Evolutionary conservation across 1,140 invertebrate genomes (phyloP).

Genomic region (Drosophila equinoxialis): DNA sequence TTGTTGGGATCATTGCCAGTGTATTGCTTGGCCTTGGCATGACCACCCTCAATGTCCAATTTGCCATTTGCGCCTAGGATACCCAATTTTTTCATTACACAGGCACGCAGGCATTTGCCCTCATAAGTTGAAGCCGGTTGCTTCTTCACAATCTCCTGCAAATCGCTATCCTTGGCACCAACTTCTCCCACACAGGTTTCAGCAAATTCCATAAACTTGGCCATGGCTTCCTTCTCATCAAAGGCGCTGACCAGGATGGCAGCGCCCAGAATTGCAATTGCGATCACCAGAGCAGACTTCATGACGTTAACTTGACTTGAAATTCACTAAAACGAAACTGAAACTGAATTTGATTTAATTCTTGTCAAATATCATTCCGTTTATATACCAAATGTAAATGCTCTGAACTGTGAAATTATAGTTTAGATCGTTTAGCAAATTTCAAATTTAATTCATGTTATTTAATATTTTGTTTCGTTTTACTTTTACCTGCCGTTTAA

Average conservation of each 20-base stretch:
- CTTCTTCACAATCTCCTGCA: conserved; percentile 51
- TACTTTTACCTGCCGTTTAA: neutral
- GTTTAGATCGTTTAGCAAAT: conserved; percentile 31
- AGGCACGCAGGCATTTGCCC: conserved; percentile 64
- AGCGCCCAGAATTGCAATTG: conserved; percentile 33
- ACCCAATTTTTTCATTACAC: conserved; percentile 63
- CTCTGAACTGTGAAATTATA: conserved; percentile 71
- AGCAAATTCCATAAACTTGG: conserved; percentile 49
- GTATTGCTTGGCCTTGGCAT: conserved; percentile 66
- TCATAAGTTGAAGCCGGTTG: conserved; percentile 44
- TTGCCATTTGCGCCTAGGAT: conserved; percentile 51
- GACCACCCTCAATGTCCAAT: conserved; percentile 38
- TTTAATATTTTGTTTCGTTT: conserved; percentile 5
- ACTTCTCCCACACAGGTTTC: conserved; percentile 48
- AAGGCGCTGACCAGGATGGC: conserved; percentile 40
- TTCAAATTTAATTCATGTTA: conserved; percentile 14
- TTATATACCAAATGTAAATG: conserved; percentile 35
- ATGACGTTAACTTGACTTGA: conserved; percentile 44
- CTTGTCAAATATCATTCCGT: neutral
- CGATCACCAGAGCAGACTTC: conserved; percentile 21
- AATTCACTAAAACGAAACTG: conserved; percentile 26
- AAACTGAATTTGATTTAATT: conserved; percentile 14
- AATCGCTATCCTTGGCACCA: conserved; percentile 48
- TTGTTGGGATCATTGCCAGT: conserved; percentile 59
- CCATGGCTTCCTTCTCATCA: conserved; percentile 56